Evolutionary conservation across 2,113 vertebrate species (phyloP), one percentile per base, ranked within the genome.

Genomic region (Mustelus asterias): DNA sequence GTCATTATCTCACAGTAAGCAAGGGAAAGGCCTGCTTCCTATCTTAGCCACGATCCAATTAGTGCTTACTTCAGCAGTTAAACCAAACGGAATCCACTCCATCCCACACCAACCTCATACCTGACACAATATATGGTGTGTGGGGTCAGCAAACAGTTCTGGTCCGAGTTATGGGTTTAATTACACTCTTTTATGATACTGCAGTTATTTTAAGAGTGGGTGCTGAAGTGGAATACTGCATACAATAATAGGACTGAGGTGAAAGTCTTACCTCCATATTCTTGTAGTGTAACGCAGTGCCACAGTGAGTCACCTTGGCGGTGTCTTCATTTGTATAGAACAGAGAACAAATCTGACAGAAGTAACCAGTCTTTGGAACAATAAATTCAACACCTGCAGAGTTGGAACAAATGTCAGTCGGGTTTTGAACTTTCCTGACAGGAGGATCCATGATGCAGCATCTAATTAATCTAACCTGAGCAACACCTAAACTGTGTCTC

Each of bases 281-380:
- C 58, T 97, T 97, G 94, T 97, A 97, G 96, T 98, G 98, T 37
- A 97, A 97, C 0, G 60, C 13, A 0, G 97, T 98, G 96, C 96
- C 97, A 97, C 98, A 98, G 97, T 98, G 98, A 89, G 97, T 97
- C 93, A 97, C 97, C 97, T 98, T 98, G 22, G 98, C 98, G 0
- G 96, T 94, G 33, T 96, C 96, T 2, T 98, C 97, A 76, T 97
- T 97, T 0, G 97, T 97, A 7, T 98, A 98, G 97, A 98, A 98
- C 2, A 98, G 97, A 1, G 98, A 98, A 96, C 98, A 98, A 96
- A 98, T 98, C 96, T 98, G 98, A 95, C 98, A 98, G 97, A 98
- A 98, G 92, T 97, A 98, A 60, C 98, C 98, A 7, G 98, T 97
- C 96, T 98, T 98, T 0, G 98, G 98, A 0, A 98, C 96, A 2